phyloP scores from a whole-genome alignment of 2,113 vertebrate genomes.

The Plotosus lineatus region DNA sequence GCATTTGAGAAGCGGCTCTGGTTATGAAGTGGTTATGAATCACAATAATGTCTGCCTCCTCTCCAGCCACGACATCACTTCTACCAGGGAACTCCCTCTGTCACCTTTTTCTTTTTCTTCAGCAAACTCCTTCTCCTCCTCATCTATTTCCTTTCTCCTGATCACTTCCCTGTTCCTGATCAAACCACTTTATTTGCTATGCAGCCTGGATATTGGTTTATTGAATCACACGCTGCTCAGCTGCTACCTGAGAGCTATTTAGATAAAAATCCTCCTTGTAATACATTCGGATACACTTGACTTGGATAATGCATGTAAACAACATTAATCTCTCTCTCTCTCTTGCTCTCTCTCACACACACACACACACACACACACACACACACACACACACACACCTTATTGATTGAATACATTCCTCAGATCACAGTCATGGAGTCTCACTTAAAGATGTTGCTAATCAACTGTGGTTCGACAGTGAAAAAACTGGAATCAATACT shows the following conservation, averaged over 20 bases:
- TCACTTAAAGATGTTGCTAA: slow-evolving; percentile 22
- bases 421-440: not conserved
- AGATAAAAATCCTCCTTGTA: not conserved
- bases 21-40: too few species aligned
- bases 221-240: not conserved
- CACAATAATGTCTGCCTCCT: too few species aligned
- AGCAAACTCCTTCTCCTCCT: not conserved
- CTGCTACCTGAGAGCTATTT: not conserved
- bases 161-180: not conserved
- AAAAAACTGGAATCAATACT: slow-evolving; percentile 33
- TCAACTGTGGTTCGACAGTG: slow-evolving; percentile 24
- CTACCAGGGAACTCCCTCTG: too few species aligned
- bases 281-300: slow-evolving; percentile 3
- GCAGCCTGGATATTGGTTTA: not conserved
- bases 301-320: not conserved
- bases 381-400: not conserved
- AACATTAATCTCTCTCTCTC: slow-evolving; percentile 25
- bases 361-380: slow-evolving; percentile 12
- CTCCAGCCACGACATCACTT: too few species aligned
- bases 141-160: not conserved
- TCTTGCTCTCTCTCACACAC: not conserved
- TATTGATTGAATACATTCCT: slow-evolving; percentile 27
- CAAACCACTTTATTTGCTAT: not conserved
- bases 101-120: not conserved
- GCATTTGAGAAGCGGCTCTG: too few species aligned